These are phyloP conservation scores for Rhyzopertha dominica DNA, from an alignment of 1,140 invertebrate species.

Conservation along the genomic window DNA sequence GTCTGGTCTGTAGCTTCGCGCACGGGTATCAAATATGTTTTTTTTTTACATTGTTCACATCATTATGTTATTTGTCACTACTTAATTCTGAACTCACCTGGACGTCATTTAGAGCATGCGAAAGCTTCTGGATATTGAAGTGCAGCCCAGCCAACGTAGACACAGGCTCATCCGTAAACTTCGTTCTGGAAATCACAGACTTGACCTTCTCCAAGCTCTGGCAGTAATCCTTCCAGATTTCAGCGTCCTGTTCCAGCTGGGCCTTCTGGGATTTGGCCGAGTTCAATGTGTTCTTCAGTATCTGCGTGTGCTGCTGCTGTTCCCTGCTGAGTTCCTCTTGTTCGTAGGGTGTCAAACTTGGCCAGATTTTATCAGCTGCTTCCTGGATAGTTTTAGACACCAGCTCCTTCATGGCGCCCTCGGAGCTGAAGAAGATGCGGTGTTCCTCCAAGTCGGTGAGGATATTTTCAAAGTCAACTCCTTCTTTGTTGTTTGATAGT, in stretches of 20 bases:
- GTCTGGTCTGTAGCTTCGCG: too few relatives aligned
- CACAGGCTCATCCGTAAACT: conserved; percentile 69
- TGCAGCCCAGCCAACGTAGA: conserved; percentile 70
- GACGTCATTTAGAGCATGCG: conserved; percentile 69
- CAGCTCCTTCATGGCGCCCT: conserved; percentile 69
- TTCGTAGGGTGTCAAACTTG: conserved; percentile 69
- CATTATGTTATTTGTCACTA: too few relatives aligned
- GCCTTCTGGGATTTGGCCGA: conserved; percentile 71
- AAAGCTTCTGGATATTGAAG: conserved; percentile 74
- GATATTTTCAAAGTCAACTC: conserved; percentile 83
- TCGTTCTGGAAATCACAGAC: conserved; percentile 64
- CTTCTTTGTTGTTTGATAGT: conserved; percentile 71
- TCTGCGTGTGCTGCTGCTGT: conserved; percentile 70
- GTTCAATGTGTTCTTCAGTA: conserved; percentile 75
- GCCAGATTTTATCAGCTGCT: conserved; percentile 80
- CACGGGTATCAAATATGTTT: too few relatives aligned
- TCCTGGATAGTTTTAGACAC: conserved; percentile 78
- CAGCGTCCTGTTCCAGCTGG: conserved; percentile 68
- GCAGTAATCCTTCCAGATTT: conserved; percentile 75
- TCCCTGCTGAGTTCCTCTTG: conserved; percentile 76
- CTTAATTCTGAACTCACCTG: conserved; percentile 68
- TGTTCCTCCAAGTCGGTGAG: conserved; percentile 78
- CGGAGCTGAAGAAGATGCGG: conserved; percentile 77
- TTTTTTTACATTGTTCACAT: too few relatives aligned
- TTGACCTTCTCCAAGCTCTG: conserved; percentile 70